Base-by-base conservation (phyloP, 2,113 vertebrate genomes). In the Heptranchias perlo region DNA sequence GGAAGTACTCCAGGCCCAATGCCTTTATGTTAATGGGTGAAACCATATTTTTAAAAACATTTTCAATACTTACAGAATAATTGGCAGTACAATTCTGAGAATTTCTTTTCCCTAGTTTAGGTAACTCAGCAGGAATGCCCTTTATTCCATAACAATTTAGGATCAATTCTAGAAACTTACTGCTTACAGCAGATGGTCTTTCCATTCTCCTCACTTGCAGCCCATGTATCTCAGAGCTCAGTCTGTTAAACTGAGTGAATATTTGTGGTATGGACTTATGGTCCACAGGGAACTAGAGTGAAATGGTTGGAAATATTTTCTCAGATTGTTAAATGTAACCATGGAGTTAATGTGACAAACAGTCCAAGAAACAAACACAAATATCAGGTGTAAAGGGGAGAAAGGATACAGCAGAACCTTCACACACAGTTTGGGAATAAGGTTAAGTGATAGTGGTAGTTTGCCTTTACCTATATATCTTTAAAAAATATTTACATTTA, bases 11-110 rank as follows among this genome's bases (percentile, higher is more conserved):
- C 54, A 92, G n/a, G 39, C 35, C 58, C 39, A 65, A 65, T 64
- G 21, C 31, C 31, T 44, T 0, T 94, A 64, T 25, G 52, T 44
- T 93, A 21, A n/a, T 62, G 89, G 31, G 35, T n/a, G 14, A 93
- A 93, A 39, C 89, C 89, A 93, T 31, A n/a, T 35, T 62, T 93
- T 62, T 93, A 14, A 93, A 64, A 93, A 21, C 89, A 62, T 93
- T 62, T 93, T 62, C 54, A 10, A 14, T 6, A 92, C 14, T 62
- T 62, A 39, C 13, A 61, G 89, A n/a, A 18, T 62, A 93, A 62
- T 61, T 93, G 89, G 52, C 52, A 54, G 47, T 2, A 39, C 58
- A 93, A 39, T 62, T 93, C 89, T 93, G 89, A 93, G 31, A 61
- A 62, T 62, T 62, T 93, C 52, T 62, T 93, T 89, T 93, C 18